Evolutionary conservation across 2,797 vertebrate species (phyloP).

Genomic region (Heliangelus exortis): DNA sequence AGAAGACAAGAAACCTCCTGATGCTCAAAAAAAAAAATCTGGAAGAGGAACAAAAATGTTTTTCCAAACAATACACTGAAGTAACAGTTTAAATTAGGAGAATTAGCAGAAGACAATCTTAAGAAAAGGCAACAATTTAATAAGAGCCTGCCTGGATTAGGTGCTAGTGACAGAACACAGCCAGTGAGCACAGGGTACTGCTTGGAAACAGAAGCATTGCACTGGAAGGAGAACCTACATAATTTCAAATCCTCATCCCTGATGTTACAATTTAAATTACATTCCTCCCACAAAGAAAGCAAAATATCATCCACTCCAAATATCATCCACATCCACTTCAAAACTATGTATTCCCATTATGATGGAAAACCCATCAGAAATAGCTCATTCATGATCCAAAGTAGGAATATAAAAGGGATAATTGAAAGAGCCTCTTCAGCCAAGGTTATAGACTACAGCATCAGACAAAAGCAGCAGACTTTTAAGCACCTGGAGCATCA

Average conservation of each 20-base stretch:
- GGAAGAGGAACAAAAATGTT: not conserved
- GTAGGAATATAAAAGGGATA: not conserved
- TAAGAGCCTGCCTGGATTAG: not conserved
- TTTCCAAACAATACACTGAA: not conserved
- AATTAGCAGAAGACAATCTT: not conserved
- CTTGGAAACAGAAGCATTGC: not conserved
- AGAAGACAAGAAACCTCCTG: not conserved
- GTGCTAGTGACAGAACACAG: not conserved
- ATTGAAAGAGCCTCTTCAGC: not conserved
- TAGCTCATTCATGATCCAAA: not conserved
- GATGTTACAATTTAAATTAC: fast-evolving
- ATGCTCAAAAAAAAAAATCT: not conserved
- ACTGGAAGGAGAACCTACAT: not conserved
- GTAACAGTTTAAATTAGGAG: not conserved
- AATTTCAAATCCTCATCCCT: not conserved
- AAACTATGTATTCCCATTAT: not conserved
- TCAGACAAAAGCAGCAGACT: not conserved
- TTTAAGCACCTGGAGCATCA: not conserved
- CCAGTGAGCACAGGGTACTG: not conserved
- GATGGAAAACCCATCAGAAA: not conserved
- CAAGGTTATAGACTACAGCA: not conserved
- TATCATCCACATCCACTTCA: not conserved
- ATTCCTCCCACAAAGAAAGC: not conserved
- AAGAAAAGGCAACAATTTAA: not conserved
- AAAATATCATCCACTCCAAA: not conserved